Evolutionary conservation across 2,113 vertebrate species (phyloP).

Genomic region (Neodontobutis hainanensis): DNA sequence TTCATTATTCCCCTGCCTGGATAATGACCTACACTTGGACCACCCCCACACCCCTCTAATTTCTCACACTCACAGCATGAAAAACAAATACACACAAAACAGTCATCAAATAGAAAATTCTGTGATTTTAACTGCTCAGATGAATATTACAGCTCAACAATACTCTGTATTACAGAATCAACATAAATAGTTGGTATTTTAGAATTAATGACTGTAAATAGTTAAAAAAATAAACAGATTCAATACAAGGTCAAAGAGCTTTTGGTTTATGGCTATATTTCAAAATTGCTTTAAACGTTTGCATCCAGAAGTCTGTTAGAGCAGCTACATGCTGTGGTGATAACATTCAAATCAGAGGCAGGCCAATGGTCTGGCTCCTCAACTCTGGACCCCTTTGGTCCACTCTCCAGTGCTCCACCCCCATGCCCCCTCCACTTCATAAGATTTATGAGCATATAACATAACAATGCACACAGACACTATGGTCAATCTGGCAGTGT

Average conservation of each 20-base stretch:
- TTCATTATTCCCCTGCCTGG: slow-evolving; percentile 69
- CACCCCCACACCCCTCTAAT: neutral
- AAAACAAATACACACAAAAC: slow-evolving; percentile 13
- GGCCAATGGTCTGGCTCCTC: slow-evolving; percentile 30
- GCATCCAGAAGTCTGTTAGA: neutral
- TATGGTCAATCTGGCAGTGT: slow-evolving; percentile 61
- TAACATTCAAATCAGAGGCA: slow-evolving; percentile 31
- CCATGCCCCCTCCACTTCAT: slow-evolving; percentile 56
- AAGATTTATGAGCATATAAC: slow-evolving; percentile 79
- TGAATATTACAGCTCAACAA: no score
- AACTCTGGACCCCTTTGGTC: slow-evolving; percentile 54
- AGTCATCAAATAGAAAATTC: slow-evolving; percentile 15
- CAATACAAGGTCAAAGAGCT: no score
- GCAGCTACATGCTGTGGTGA: neutral
- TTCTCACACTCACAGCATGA: slow-evolving; percentile 11
- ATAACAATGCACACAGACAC: slow-evolving; percentile 77
- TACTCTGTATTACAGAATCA: no score
- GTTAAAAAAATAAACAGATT: no score
- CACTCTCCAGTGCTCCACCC: slow-evolving; percentile 44
- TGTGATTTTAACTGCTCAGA: slow-evolving; percentile 37
- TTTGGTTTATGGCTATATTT: neutral
- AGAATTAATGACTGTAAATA: no score
- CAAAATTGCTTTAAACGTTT: neutral
- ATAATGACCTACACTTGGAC: slow-evolving; percentile 60
- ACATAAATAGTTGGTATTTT: no score